A percentile compares a stretch with the other conserved stretches of the same genome.
Evolutionary conservation across 2,888 invertebrate species (phyloP).

Genomic region (Dryococelus australis): DNA sequence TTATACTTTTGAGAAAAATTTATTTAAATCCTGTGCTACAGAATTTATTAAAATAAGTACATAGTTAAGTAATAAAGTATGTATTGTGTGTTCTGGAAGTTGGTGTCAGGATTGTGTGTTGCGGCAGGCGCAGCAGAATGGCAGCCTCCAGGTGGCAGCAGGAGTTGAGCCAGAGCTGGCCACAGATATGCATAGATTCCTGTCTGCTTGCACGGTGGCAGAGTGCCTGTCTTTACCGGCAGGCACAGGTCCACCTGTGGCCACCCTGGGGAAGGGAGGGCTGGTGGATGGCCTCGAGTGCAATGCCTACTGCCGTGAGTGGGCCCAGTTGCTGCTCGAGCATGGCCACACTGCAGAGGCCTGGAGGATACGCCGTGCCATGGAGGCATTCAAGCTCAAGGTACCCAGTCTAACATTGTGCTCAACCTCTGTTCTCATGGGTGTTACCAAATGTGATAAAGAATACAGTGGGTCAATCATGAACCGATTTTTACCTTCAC

Average conservation of each 20-base stretch:
- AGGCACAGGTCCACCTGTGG: background rate
- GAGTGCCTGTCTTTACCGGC: conserved; percentile 35
- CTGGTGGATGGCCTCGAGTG: conserved; percentile 33
- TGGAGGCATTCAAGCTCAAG: conserved; percentile 44
- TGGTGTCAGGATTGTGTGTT: background rate
- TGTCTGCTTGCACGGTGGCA: conserved; percentile 38
- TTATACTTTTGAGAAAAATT: too few relatives aligned
- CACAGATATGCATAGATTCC: conserved; percentile 37
- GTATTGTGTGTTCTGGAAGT: background rate
- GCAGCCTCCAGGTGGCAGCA: conserved; percentile 26
- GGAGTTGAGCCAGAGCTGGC: conserved; percentile 30
- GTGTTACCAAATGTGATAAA: too few relatives aligned
- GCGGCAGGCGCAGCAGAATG: conserved; percentile 39
- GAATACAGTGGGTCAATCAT: too few relatives aligned
- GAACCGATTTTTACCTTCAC: too few relatives aligned
- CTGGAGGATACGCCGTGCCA: conserved; percentile 37
- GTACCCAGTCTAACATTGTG: conserved; percentile 19
- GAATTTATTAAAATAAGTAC: too few relatives aligned
- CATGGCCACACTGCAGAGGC: conserved; percentile 34
- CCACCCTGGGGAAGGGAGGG: background rate
- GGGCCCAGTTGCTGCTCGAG: conserved; percentile 36
- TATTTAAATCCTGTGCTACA: too few relatives aligned
- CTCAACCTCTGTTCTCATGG: too few relatives aligned
- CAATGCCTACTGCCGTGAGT: conserved; percentile 40
- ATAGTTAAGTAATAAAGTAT: too few relatives aligned